These are phyloP conservation scores for Proteles cristata DNA, from an alignment of 2,113 vertebrate species.

Conservation along the genomic window DNA sequence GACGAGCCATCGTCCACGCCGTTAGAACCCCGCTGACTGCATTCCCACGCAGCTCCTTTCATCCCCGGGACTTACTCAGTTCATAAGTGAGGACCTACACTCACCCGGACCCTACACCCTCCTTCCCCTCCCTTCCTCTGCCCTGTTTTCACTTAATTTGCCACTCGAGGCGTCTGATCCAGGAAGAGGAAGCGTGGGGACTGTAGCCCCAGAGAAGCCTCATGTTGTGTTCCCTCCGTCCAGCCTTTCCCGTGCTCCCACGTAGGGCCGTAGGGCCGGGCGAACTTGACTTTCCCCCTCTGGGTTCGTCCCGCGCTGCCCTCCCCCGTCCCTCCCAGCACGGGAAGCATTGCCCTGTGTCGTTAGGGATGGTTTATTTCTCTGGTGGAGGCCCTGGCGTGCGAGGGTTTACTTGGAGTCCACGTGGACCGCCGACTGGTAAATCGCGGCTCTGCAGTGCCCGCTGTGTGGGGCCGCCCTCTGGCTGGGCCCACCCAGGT, in stretches of 20 bases:
- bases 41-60: not conserved
- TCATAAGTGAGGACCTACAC: no score
- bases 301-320: not conserved
- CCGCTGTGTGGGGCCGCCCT: not conserved
- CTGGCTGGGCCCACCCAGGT: not conserved
- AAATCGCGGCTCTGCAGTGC: not conserved
- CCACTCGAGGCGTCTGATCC: not conserved
- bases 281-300: not conserved
- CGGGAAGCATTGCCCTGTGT: slow-evolving; percentile 17
- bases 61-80: not conserved
- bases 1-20: not conserved
- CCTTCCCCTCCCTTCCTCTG: not conserved
- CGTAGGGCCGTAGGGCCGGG: not conserved
- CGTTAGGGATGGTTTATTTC: slow-evolving; percentile 59
- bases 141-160: not conserved
- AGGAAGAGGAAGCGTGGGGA: rapidly evolving
- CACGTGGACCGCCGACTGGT: not conserved
- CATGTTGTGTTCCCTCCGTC: rapidly evolving
- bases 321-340: not conserved
- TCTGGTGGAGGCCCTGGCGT: not conserved
- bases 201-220: not conserved
- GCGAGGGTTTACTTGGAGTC: not conserved
- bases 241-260: not conserved
- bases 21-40: not conserved
- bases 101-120: not conserved